Conservation (phyloP, 2,888 invertebrate genomes). For the Panorpa germanica region DNA sequence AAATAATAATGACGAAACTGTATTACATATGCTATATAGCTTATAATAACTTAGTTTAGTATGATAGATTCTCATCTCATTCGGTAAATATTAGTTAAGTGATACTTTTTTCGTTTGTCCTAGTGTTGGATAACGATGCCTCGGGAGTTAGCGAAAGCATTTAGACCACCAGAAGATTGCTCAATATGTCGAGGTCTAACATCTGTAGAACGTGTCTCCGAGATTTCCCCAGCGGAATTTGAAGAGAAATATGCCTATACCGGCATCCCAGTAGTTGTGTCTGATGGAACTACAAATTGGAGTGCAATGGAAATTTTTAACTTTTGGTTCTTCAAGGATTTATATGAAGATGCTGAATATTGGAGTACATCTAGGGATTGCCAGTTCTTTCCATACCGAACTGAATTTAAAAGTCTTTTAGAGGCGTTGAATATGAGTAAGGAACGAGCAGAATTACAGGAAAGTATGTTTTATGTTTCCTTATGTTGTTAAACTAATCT, state of each 20-base stretch:
- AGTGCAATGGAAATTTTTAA: slow-evolving; percentile 56
- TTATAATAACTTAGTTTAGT: too few relatives aligned
- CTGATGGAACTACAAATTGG: slow-evolving; percentile 70
- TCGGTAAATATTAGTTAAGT: too few relatives aligned
- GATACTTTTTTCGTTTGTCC: too few relatives aligned
- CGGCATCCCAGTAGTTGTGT: slow-evolving; percentile 65
- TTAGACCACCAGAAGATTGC: slow-evolving; percentile 69
- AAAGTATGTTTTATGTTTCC: slow-evolving; percentile 1
- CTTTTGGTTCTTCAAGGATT: slow-evolving; percentile 62
- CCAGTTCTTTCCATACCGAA: slow-evolving; percentile 89
- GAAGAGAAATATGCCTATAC: slow-evolving; percentile 56
- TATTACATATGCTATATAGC: too few relatives aligned
- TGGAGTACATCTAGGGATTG: slow-evolving; percentile 43
- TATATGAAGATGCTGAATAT: slow-evolving; percentile 41
- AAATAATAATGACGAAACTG: too few relatives aligned
- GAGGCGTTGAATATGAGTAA: slow-evolving; percentile 71
- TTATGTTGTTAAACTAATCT: too few relatives aligned
- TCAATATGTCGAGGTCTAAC: slow-evolving; percentile 49
- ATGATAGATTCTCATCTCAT: too few relatives aligned
- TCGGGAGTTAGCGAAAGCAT: slow-evolving; percentile 19
- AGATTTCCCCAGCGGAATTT: slow-evolving; percentile 48
- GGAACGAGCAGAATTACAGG: slow-evolving; percentile 35
- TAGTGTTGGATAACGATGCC: slow-evolving; percentile 14
- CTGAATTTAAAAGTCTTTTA: slow-evolving; percentile 55
- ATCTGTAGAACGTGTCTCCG: slow-evolving; percentile 41